Base-by-base conservation (phyloP, 2,113 vertebrate genomes). In the Glaucomys volans region DNA sequence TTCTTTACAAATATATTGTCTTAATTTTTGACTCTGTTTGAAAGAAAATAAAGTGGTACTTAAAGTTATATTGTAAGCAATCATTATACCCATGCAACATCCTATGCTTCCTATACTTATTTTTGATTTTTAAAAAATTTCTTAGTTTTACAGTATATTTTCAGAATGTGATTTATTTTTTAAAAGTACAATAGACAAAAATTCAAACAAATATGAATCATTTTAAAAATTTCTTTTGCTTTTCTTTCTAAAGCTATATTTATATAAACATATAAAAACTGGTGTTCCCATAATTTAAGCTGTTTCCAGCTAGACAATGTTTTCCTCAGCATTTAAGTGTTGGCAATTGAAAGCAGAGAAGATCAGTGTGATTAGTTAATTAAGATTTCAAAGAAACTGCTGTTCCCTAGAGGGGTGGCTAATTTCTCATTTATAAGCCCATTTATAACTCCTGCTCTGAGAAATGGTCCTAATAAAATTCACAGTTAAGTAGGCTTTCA, bases 391-490 rank as follows among this genome's bases (percentile, higher is more conserved):
- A 97, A 95, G 64, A 97, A 97, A 86, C 94, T 22, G 40, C 40
- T 54, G 3, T n/a, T 96, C 94, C 96, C 89, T 72, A n/a, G 85
- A 97, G 98, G 87, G 89, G 44, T 96, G 66, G 79, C 79, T 97
- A 92, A 97, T 98, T 97, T 97, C 75, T 97, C 95, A 97, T 97
- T 96, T 93, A 90, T 84, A 97, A 97, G 62, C 5, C 5, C 16
- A 97, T 97, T 98, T 98, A 94, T 86, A 86, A 97, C 89, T 97
- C 66, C n/a, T 94, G 76, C 80, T 96, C 88, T 95, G 95, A 98
- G 86, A 96, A 97, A 97, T 92, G 87, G 97, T 80, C 94, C 59
- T 87, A 97, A 89, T 90, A 90, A 97, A 98, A 96, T 84, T 93
- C 71, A 62, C 13, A 95, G 92, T 95, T 95, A 93, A 26, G 1